A percentile compares a stretch with the other conserved stretches of the same genome.
Evolutionary conservation across 2,888 invertebrate genomes (phyloP).

Genomic region (Endomychus coccineus): DNA sequence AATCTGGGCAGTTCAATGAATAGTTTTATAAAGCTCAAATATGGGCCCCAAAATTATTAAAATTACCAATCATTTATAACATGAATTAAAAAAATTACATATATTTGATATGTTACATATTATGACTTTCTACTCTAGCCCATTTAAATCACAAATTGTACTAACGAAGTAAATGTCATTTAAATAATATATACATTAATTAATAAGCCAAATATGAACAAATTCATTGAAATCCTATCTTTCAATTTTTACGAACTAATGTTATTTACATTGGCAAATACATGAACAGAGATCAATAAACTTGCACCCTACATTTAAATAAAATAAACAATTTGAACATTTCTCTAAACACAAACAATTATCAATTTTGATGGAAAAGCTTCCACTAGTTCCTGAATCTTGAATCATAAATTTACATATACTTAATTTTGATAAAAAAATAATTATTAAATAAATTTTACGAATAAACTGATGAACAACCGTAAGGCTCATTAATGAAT

Average conservation of each 20-base stretch:
- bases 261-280: no score
- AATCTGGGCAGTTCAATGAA: conserved; percentile 1
- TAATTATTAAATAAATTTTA: no score
- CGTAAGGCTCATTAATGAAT: no score
- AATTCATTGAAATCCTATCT: no score
- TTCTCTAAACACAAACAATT: no score
- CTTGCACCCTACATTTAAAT: neutral
- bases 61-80: neutral
- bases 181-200: conserved; percentile 32
- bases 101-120: conserved; percentile 22
- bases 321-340: no score
- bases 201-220: conserved; percentile 26
- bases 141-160: conserved; percentile 27
- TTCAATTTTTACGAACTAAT: no score
- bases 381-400: no score
- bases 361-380: no score
- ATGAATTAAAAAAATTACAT: neutral
- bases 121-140: conserved; percentile 35
- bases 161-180: conserved; percentile 27
- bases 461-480: no score
- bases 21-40: neutral
- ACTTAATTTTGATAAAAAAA: no score
- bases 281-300: neutral
- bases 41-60: neutral
- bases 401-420: no score